These are phyloP conservation scores for Hydraecia micacea DNA, from an alignment of 2,888 invertebrate species.

Conservation along the genomic window DNA sequence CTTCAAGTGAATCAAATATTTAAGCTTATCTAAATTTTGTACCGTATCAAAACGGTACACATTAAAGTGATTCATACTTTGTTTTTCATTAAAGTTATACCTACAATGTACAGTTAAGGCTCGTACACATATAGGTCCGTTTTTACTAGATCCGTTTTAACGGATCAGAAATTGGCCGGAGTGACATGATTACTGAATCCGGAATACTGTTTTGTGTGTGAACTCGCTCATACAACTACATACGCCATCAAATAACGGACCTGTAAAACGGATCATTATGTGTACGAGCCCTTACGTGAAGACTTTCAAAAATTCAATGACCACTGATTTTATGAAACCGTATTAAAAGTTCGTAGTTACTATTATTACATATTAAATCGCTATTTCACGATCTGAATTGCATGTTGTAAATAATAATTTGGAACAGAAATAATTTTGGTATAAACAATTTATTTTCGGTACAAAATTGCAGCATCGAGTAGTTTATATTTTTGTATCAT, in stretches of 20 bases:
- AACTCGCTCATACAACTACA: too few relatives aligned
- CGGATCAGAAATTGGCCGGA: too few relatives aligned
- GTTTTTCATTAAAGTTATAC: background rate
- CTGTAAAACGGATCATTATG: too few relatives aligned
- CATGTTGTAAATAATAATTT: slow-evolving; percentile 41
- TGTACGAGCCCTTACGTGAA: too few relatives aligned
- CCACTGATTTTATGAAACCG: slow-evolving; percentile 1
- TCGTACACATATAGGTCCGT: too few relatives aligned
- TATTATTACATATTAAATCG: background rate
- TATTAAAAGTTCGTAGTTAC: background rate
- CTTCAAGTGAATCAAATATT: slow-evolving; percentile 3
- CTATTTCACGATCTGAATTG: background rate
- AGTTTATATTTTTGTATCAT: slow-evolving; percentile 66
- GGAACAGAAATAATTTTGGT: slow-evolving; percentile 56
- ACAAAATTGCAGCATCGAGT: slow-evolving; percentile 51
- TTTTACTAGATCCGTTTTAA: too few relatives aligned
- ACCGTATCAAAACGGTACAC: slow-evolving; percentile 31
- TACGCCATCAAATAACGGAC: too few relatives aligned
- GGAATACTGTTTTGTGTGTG: too few relatives aligned
- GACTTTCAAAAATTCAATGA: slow-evolving; percentile 24
- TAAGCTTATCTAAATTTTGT: background rate
- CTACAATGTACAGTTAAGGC: too few relatives aligned
- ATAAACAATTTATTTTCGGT: slow-evolving; percentile 62
- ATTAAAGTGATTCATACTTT: slow-evolving; percentile 28
- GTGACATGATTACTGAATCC: too few relatives aligned